These are phyloP conservation scores for Drosophila lutescens DNA, from an alignment of 2,888 invertebrate species.

Conservation along the genomic window DNA sequence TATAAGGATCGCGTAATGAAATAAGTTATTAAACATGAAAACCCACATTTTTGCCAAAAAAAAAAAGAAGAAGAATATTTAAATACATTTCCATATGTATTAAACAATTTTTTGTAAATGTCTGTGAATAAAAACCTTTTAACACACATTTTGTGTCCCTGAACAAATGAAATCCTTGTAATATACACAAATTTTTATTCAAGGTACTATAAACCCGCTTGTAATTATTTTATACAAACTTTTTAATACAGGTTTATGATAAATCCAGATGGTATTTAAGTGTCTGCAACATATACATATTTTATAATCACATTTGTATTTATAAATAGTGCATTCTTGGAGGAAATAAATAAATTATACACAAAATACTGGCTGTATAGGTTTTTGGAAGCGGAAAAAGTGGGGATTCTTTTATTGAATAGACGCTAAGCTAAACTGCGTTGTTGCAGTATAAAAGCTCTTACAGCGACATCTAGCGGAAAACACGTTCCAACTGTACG, in stretches of 20 bases:
- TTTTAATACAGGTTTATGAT: slow-evolving; percentile 38
- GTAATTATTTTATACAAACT: slow-evolving; percentile 30
- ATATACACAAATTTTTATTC: slow-evolving; percentile 8
- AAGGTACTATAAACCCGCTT: slow-evolving; percentile 8
- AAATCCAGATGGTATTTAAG: slow-evolving; percentile 37
- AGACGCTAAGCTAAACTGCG: too few species aligned
- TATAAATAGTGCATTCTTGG: slow-evolving; percentile 34
- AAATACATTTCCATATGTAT: slow-evolving; percentile 36
- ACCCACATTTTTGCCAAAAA: slow-evolving; percentile 30
- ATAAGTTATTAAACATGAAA: slow-evolving; percentile 22
- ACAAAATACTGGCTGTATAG: neutral
- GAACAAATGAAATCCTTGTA: slow-evolving; percentile 11
- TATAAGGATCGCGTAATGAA: slow-evolving; percentile 30
- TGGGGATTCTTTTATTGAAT: too few species aligned
- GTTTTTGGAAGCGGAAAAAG: too few species aligned
- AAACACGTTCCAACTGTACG: neutral
- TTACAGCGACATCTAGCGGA: slow-evolving; percentile 16
- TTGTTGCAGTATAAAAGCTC: slow-evolving; percentile 9
- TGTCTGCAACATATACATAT: slow-evolving; percentile 36
- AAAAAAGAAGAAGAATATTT: slow-evolving; percentile 14
- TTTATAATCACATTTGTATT: slow-evolving; percentile 39
- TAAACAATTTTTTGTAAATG: slow-evolving; percentile 15
- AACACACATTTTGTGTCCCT: slow-evolving; percentile 4
- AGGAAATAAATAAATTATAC: slow-evolving; percentile 36
- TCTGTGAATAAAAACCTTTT: slow-evolving; percentile 32